Evolutionary conservation across 2,113 vertebrate genomes (phyloP), one percentile per base, ranked within the genome.

Genomic region (Amphilophus citrinellus): DNA sequence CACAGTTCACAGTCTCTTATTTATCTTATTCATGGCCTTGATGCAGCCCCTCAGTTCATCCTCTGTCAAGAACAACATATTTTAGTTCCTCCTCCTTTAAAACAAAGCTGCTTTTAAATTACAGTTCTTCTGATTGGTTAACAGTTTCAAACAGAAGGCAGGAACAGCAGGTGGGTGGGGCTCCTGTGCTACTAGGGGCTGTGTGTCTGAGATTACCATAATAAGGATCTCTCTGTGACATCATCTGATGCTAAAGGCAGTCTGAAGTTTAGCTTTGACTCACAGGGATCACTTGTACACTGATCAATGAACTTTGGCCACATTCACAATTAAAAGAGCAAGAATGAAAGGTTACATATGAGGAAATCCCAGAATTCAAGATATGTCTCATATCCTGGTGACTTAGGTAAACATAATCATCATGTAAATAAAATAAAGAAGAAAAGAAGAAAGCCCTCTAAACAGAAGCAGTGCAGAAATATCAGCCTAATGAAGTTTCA

Each of bases 271-370:
- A 66, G 39, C 63, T 24, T 27, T 44, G 39, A 66, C 7, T 66
- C 63, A 47, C 7, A 27, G 42, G 0, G 13, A 44, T 0, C 42
- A 32, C 11, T 65, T 66, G 9, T 44, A 44, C 4, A 24, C 6
- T 42, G n/a, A 66, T 35, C 35, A 22, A 1, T 65, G 42, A 65
- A 65, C 3, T 66, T 42, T 66, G n/a, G 22, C 5, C n/a, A 1
- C n/a, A 0, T 44, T 6, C 39, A 44, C 63, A 1, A 44, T 20
- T 0, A 13, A 15, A 15, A 44, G 1, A 24, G 5, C n/a, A 66
- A 27, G 44, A 44, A 27, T 68, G 63, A 10, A 4, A 17, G 22
- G 44, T 10, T 66, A 2, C 14, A 0, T 39, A 24, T 42, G 14
- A 3, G 39, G 63, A 47, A 68, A 68, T 47, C n/a, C 3, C 4